Conservation (phyloP, 2,888 invertebrate genomes). For the Sialis fuliginosa region DNA sequence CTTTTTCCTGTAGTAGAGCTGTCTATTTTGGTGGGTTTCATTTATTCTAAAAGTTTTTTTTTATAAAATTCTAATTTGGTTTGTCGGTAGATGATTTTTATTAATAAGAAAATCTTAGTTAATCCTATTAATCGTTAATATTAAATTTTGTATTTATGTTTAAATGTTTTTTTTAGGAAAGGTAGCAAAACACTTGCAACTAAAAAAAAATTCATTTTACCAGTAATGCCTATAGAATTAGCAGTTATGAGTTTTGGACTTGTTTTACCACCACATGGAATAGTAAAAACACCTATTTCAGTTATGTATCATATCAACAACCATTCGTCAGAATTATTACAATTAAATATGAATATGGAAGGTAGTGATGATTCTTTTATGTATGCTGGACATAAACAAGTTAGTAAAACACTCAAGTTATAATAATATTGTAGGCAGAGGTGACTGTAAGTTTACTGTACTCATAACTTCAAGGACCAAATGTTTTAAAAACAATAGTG, state of each 20-base stretch:
- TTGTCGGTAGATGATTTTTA: no score
- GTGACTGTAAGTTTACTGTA: no score
- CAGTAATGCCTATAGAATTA: constrained; percentile 20
- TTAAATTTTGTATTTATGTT: constrained; percentile 1
- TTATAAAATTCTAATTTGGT: no score
- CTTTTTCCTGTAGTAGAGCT: no score
- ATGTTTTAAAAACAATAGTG: no score
- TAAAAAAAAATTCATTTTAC: neutral
- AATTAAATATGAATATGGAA: constrained; percentile 58
- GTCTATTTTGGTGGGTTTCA: no score
- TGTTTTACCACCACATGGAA: constrained; percentile 54
- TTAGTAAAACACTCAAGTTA: constrained; percentile 17
- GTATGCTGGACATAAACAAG: constrained; percentile 89
- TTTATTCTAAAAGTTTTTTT: no score
- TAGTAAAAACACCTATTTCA: constrained; percentile 52
- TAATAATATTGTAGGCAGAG: neutral
- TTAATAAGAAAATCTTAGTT: no score
- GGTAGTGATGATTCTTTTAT: constrained; percentile 73
- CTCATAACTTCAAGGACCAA: no score
- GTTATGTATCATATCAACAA: constrained; percentile 55
- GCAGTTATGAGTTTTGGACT: constrained; percentile 41
- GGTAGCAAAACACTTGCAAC: neutral
- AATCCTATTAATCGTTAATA: no score
- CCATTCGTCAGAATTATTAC: constrained; percentile 49
- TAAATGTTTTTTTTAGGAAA: neutral